Base-by-base conservation (phyloP, 2,113 vertebrate species). In the Hystrix brachyura region DNA sequence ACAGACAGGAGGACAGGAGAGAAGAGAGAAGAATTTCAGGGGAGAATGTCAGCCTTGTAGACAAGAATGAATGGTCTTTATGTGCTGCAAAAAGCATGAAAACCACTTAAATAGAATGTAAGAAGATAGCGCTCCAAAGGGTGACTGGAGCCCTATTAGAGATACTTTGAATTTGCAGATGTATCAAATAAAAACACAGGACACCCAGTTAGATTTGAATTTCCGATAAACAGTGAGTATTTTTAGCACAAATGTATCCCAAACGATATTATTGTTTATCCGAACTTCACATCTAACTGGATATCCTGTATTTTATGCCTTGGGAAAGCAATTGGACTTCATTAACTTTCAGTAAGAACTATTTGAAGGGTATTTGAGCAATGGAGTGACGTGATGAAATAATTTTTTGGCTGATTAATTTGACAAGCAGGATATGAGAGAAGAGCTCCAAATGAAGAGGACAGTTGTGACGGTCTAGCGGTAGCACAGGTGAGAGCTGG, bases 141-240 rank as follows among this genome's bases (percentile, higher is more conserved):
- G 32, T 87, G 15, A 0, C 6, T 51, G 38, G 55, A 57, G 4
- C 12, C 48, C 82, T 53, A 19, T 94, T 69, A 65, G 48, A 48
- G 23, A 90, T 74, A 29, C 19, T 76, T 74, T 94, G 87, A 46
- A 57, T 95, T 69, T 92, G 27, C 32, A 92, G 74, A 86, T 81
- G 84, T 84, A 80, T 23, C 46, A 90, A 91, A 72, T 69, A 92
- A 94, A 96, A 96, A 90, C 46, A 46, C 19, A 76, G 14, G n/a
- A 46, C 74, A 60, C n/a, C 32, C 60, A 43, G 55, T 85, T 91
- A 91, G 60, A 87, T 93, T 80, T 96, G 80, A 69, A 90, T 93
- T 95, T 94, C 48, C 59, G 7, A 38, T 83, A 81, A 87, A 95
- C 8, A 85, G n/a, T 18, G 83, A 87, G 12, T n/a, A 38, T 46